A percentile compares a stretch with the other conserved stretches of the same genome.
Conservation (phyloP, 2,113 vertebrate genomes). For the Urocitellus parryii region DNA sequence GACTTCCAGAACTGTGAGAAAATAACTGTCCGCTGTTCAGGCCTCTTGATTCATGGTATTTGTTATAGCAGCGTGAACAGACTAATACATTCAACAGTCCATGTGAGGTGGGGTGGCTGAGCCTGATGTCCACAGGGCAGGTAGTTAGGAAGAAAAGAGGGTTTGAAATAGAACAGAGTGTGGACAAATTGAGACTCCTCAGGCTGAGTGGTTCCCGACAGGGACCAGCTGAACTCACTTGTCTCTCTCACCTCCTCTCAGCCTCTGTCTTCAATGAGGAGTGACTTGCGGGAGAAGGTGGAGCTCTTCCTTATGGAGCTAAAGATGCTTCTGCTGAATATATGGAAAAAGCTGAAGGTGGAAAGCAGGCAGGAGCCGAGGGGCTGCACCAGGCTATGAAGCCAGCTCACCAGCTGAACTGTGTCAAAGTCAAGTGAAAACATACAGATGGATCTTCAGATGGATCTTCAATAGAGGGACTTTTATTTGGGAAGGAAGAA, state of each 20-base stretch:
- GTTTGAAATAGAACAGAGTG: background rate
- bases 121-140: background rate
- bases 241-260: background rate
- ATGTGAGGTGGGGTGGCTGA: no score
- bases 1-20: background rate
- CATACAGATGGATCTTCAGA: background rate
- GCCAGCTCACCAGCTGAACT: background rate
- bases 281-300: background rate
- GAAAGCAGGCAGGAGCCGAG: background rate
- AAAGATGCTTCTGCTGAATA: background rate
- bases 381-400: accelerated
- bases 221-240: background rate
- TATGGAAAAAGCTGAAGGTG: background rate
- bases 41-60: background rate
- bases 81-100: background rate
- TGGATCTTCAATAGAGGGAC: background rate
- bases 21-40: background rate
- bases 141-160: background rate
- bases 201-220: background rate
- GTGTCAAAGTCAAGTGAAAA: background rate
- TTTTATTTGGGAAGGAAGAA: background rate
- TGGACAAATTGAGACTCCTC: accelerated
- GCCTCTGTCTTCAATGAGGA: background rate
- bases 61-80: background rate
- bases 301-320: background rate